These are phyloP conservation scores for Cryptoblepharus egeriae DNA, from an alignment of 2,797 vertebrate genomes.

Conservation along the genomic window DNA sequence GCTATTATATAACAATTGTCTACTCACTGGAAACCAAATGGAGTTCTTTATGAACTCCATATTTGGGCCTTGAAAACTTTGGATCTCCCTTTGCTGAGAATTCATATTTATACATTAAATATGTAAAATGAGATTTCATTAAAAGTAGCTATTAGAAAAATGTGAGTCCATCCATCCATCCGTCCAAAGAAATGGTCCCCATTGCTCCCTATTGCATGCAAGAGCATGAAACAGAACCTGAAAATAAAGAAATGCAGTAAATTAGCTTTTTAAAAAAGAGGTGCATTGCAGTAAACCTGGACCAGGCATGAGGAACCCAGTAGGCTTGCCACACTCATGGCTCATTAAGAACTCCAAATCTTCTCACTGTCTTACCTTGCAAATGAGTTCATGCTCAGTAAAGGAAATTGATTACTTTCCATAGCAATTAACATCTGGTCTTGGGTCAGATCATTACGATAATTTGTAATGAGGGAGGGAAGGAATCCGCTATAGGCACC, in stretches of 20 bases:
- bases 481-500: constrained; percentile 67
- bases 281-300: constrained; percentile 69
- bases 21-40: too few relatives aligned
- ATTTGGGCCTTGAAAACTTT: too few relatives aligned
- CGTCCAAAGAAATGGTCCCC: neutral
- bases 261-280: constrained; percentile 46
- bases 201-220: too few relatives aligned
- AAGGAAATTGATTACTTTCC: constrained; percentile 87
- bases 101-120: too few relatives aligned
- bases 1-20: too few relatives aligned
- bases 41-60: too few relatives aligned
- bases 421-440: constrained; percentile 86
- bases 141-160: neutral
- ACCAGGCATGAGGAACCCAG: constrained; percentile 61
- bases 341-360: constrained; percentile 78
- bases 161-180: too few relatives aligned
- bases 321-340: constrained; percentile 65
- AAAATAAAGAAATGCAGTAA: neutral
- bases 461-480: constrained; percentile 80
- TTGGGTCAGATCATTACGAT: constrained; percentile 83
- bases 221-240: neutral
- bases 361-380: constrained; percentile 76
- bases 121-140: too few relatives aligned
- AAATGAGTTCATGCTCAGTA: constrained; percentile 79
- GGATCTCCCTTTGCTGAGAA: too few relatives aligned